Evolutionary conservation across 2,113 vertebrate genomes (phyloP).

Genomic region (human (Homo sapiens)): GRCh38 chr6:88519001-88519500

Average conservation of each 20-base stretch:
- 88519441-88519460: slow-evolving; percentile 63
- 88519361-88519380: neutral
- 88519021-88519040: slow-evolving; percentile 52
- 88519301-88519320: neutral
- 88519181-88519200: slow-evolving; percentile 51
- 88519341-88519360: neutral
- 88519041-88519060: slow-evolving; percentile 63
- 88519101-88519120: slow-evolving; percentile 70
- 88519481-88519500: slow-evolving; percentile 73
- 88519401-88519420: slow-evolving; percentile 55
- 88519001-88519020: slow-evolving; percentile 53
- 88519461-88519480: slow-evolving; percentile 75
- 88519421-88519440: slow-evolving; percentile 51
- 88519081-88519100: slow-evolving; percentile 74
- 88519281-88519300: slow-evolving; percentile 37
- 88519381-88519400: slow-evolving; percentile 61
- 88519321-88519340: neutral
- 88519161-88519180: slow-evolving; percentile 57
- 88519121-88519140: slow-evolving; percentile 72
- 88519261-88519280: neutral
- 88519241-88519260: slow-evolving; percentile 48
- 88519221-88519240: slow-evolving; percentile 56
- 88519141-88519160: slow-evolving; percentile 62
- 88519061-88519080: slow-evolving; percentile 70
- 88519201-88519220: slow-evolving; percentile 35